Conservation (phyloP, 2,888 invertebrate genomes). For the Onthophagus sagittarius region DNA sequence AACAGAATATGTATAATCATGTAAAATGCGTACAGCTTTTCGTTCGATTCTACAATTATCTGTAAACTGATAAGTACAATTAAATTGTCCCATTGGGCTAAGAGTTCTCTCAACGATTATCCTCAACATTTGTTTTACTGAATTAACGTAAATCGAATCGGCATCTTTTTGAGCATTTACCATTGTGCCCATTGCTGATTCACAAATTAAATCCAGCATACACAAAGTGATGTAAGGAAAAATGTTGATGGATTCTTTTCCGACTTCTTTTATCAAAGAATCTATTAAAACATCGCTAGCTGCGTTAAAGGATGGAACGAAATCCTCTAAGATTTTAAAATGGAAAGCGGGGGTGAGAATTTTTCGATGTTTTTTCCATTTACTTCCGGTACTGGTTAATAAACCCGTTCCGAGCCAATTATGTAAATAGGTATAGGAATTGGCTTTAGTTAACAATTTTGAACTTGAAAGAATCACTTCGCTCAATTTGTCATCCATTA, state of each 20-base stretch:
- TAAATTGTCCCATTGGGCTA: slow-evolving; percentile 50
- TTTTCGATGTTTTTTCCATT: slow-evolving; percentile 25
- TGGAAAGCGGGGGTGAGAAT: slow-evolving; percentile 27
- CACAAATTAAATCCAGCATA: slow-evolving; percentile 57
- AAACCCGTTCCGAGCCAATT: slow-evolving; percentile 46
- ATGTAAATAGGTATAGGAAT: slow-evolving; percentile 37
- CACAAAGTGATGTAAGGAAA: slow-evolving; percentile 58
- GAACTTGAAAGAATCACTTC: neutral
- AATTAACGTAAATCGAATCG: slow-evolving; percentile 67
- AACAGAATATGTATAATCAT: slow-evolving; percentile 54
- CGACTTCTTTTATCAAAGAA: slow-evolving; percentile 15
- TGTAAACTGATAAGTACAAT: slow-evolving; percentile 51
- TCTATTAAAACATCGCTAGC: slow-evolving; percentile 20
- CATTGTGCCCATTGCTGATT: slow-evolving; percentile 70
- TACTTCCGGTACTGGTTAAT: slow-evolving; percentile 40
- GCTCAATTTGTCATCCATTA: neutral
- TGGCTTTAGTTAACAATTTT: slow-evolving; percentile 33
- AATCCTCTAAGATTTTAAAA: slow-evolving; percentile 26
- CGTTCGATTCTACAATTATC: slow-evolving; percentile 57
- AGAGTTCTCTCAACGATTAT: slow-evolving; percentile 34
- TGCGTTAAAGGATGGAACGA: slow-evolving; percentile 22
- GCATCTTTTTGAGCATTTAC: slow-evolving; percentile 65
- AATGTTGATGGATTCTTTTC: slow-evolving; percentile 47
- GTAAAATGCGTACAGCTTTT: slow-evolving; percentile 49
- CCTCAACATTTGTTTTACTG: slow-evolving; percentile 54